Evolutionary conservation across 2,113 vertebrate species (phyloP).

Genomic region (Manacus vitellinus): DNA sequence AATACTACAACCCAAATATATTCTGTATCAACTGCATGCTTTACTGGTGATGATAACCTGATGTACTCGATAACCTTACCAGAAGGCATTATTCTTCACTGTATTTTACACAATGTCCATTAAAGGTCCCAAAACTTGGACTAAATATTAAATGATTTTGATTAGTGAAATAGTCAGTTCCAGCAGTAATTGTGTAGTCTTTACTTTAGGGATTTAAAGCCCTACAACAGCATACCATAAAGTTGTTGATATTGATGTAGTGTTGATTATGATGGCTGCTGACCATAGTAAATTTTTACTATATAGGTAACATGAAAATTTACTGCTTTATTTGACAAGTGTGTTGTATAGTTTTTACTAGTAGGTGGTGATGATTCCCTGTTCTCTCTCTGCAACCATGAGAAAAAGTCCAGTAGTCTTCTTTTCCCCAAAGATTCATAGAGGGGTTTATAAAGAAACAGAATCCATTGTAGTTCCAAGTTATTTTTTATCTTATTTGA

Average conservation of each 20-base stretch:
- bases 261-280: background rate
- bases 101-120: background rate
- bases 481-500: constrained; percentile 43
- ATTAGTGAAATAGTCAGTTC: background rate
- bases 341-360: background rate
- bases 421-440: background rate
- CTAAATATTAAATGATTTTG: background rate
- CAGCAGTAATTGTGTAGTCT: background rate
- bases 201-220: background rate
- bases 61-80: background rate
- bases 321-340: background rate
- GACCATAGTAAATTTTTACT: background rate
- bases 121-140: background rate
- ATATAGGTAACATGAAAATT: background rate
- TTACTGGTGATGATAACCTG: background rate
- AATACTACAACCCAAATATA: background rate
- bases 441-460: constrained; percentile 28
- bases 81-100: background rate
- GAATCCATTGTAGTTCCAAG: constrained; percentile 1
- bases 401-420: background rate
- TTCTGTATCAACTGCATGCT: background rate
- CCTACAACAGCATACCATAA: background rate
- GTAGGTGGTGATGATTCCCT: background rate
- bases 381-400: background rate
- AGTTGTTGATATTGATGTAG: background rate